phyloP scores from a whole-genome alignment of 23 tunicate genomes.

The Halocynthia aurantium region DNA sequence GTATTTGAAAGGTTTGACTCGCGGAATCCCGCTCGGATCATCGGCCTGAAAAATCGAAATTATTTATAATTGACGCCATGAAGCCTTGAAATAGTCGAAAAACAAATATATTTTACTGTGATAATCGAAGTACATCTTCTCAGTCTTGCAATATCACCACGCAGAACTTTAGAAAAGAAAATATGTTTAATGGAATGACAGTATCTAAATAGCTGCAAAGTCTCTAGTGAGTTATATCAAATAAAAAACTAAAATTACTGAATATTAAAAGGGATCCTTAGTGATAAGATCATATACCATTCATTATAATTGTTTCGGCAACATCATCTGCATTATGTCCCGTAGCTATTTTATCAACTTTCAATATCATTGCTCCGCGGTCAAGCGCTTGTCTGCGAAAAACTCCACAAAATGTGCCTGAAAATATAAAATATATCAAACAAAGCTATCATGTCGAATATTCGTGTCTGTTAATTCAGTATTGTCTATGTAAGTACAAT shows the following conservation, averaged over 20 bases:
- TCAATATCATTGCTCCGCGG: constrained; percentile 80
- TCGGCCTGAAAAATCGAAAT: constrained; percentile 25
- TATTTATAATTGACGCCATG: neutral
- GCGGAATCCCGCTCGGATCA: constrained; percentile 95
- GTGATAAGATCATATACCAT: constrained; percentile 26
- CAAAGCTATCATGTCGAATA: neutral
- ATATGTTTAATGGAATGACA: too few relatives aligned
- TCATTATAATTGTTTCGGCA: constrained; percentile 96
- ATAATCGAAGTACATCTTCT: constrained; percentile 86
- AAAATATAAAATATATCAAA: neutral
- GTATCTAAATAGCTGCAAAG: too few relatives aligned
- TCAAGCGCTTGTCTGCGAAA: constrained; percentile 94
- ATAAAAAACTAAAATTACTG: too few relatives aligned
- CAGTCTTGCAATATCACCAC: constrained; percentile 92
- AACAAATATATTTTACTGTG: constrained; percentile 27
- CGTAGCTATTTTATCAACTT: constrained; percentile 84
- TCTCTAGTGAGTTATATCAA: too few relatives aligned
- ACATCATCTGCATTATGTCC: constrained; percentile 99
- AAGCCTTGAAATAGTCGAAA: neutral
- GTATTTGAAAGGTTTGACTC: constrained; percentile 97
- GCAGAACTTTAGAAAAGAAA: constrained; percentile 14
- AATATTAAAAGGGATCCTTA: too few relatives aligned
- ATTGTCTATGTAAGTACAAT: constrained; percentile 28
- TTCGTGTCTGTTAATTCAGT: neutral
- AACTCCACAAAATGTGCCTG: constrained; percentile 94